Evolutionary conservation across 2,888 invertebrate species (phyloP).

Genomic region (Melangyna quadrimaculata): DNA sequence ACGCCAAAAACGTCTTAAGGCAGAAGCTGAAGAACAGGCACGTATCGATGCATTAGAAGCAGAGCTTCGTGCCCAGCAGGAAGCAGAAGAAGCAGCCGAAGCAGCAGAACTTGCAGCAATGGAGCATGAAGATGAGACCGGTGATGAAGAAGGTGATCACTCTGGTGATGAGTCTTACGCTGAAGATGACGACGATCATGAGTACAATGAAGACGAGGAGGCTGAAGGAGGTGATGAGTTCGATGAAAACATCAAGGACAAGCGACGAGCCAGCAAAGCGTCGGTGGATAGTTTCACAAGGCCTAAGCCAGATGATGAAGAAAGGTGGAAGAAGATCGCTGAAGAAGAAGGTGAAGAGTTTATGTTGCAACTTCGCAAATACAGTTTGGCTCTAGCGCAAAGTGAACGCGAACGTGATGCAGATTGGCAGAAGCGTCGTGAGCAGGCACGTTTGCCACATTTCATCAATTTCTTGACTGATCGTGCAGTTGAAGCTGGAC

Average conservation of each 20-base stretch:
- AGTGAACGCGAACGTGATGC: constrained; percentile 80
- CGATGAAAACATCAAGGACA: constrained; percentile 72
- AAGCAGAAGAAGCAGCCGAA: constrained; percentile 75
- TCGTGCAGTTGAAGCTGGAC: constrained; percentile 88
- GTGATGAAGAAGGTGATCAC: constrained; percentile 74
- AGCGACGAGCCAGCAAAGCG: constrained; percentile 77
- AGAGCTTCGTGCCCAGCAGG: constrained; percentile 77
- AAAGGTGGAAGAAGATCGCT: constrained; percentile 79
- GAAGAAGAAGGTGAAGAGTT: constrained; percentile 79
- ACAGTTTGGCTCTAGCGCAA: constrained; percentile 76
- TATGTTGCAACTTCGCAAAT: constrained; percentile 79
- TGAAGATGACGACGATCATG: constrained; percentile 74
- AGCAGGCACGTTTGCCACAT: constrained; percentile 78
- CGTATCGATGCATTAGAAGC: constrained; percentile 76
- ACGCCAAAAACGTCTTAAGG: constrained; percentile 78
- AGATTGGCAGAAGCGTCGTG: constrained; percentile 80
- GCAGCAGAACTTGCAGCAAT: constrained; percentile 73
- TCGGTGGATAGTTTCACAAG: constrained; percentile 79
- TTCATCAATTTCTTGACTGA: constrained; percentile 85
- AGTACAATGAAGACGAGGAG: constrained; percentile 72
- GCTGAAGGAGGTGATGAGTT: constrained; percentile 75
- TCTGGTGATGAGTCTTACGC: constrained; percentile 73
- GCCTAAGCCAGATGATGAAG: constrained; percentile 78
- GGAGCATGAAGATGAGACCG: constrained; percentile 74
- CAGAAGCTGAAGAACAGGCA: constrained; percentile 77